phyloP scores from a whole-genome alignment of 2,797 vertebrate genomes.

The Cetoscarus ocellatus region DNA sequence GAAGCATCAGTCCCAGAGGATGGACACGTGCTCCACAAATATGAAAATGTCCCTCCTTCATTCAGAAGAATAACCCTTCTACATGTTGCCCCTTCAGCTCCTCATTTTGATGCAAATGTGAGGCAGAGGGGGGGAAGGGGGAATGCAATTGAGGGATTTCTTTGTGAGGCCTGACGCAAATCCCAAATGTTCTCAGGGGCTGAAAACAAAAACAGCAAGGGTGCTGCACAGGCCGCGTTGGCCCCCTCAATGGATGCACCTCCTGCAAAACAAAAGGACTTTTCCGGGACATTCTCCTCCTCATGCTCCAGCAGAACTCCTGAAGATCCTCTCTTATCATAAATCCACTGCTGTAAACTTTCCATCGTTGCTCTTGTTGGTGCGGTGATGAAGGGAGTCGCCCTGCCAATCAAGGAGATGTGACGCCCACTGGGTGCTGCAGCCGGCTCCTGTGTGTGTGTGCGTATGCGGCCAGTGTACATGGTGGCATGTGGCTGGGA shows the following conservation, averaged over 20 bases:
- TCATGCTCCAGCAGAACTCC: neutral
- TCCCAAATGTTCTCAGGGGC: slow-evolving; percentile 72
- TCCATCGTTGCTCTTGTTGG: slow-evolving; percentile 4
- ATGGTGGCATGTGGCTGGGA: slow-evolving; percentile 85
- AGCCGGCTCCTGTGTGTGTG: slow-evolving; percentile 61
- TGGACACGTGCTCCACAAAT: slow-evolving; percentile 16
- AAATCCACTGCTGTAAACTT: neutral
- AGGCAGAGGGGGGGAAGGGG: slow-evolving; percentile 48
- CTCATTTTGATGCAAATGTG: slow-evolving; percentile 79
- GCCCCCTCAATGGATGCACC: slow-evolving; percentile 65
- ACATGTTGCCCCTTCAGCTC: slow-evolving; percentile 40
- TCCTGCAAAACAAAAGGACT: slow-evolving; percentile 48
- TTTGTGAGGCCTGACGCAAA: slow-evolving; percentile 77
- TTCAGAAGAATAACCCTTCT: slow-evolving; percentile 17
- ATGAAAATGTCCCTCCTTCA: slow-evolving; percentile 19
- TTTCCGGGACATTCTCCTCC: slow-evolving; percentile 20
- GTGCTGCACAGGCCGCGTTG: slow-evolving; percentile 43
- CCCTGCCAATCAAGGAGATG: slow-evolving; percentile 10
- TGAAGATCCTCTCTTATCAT: slow-evolving; percentile 2
- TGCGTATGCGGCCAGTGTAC: slow-evolving; percentile 65
- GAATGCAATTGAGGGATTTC: slow-evolving; percentile 71
- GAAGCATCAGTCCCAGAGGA: neutral
- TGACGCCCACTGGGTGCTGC: slow-evolving; percentile 39
- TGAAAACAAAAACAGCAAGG: slow-evolving; percentile 76
- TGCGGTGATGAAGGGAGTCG: slow-evolving; percentile 30